Conservation (phyloP, 2,797 vertebrate species). For the Trichosurus vulpecula region DNA sequence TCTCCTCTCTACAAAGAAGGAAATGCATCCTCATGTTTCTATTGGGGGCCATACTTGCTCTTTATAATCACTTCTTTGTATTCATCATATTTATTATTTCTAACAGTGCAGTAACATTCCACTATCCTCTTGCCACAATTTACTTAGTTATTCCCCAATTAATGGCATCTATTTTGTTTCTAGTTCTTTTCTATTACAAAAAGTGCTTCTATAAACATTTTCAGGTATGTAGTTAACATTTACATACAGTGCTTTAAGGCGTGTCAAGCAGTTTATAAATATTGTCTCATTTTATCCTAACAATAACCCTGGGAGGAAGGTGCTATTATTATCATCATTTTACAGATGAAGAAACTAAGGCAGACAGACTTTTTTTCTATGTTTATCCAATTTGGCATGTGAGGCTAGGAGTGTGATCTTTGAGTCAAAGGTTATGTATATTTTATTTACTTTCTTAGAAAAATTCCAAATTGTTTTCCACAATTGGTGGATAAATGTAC, state of each 20-base stretch:
- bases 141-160: neutral
- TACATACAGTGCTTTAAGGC: neutral
- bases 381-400: neutral
- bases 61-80: neutral
- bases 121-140: neutral
- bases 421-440: neutral
- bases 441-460: neutral
- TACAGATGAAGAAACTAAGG: neutral
- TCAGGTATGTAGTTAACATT: neutral
- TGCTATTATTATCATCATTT: neutral
- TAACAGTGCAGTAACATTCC: neutral
- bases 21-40: neutral
- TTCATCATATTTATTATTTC: neutral
- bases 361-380: neutral
- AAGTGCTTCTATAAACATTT: neutral
- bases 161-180: too few species aligned
- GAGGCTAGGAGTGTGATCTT: neutral
- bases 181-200: neutral
- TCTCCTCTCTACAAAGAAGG: neutral
- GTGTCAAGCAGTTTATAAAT: neutral
- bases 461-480: neutral
- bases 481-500: neutral
- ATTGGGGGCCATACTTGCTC: neutral
- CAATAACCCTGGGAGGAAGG: neutral
- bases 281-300: neutral